Evolutionary conservation across 2,113 vertebrate species (phyloP), one percentile per base, ranked within the genome.

Genomic region (Microtus ochrogaster): DNA sequence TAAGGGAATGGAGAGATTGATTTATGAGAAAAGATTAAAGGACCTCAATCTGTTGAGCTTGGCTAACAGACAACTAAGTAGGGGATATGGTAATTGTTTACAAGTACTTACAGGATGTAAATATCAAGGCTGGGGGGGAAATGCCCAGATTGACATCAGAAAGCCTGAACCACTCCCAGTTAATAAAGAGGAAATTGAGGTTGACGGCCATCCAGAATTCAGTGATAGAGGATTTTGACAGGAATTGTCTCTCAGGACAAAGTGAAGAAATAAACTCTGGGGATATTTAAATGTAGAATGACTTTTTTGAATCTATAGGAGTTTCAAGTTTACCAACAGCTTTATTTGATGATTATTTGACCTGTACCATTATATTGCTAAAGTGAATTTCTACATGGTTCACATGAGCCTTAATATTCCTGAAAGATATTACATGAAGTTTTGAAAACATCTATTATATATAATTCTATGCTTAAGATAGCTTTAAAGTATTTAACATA

Each of bases 11-110:
- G 92, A 98, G 94, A 91, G 97, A 97, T 94, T 97, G 97, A 98
- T 98, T 98, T 94, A 98, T 98, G 93, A 97, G 97, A 97, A 93
- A 97, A 98, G 92, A 39, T 93, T 97, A 97, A 97, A 97, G 98
- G 97, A 98, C 97, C 97, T 97, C 97, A 98, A 95, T 96, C 97
- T 87, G 68, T 96, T 94, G 97, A 98, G 94, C 94, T 98, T 97
- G 97, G 90, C 92, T 97, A 98, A 96, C 97, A 96, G 87, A 98
- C 96, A 96, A 94, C 77, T 86, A 93, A 94, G 94, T 92, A 97
- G 88, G 92, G 96, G 92, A 97, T 92, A 92, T 97, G 94, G 95
- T 97, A 98, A 98, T 98, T 98, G 97, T 98, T 98, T 97, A 98
- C 97, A 98, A 98, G 97, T 97, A 93, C 97, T 98, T 97, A 97